Conservation (phyloP, 2,888 invertebrate genomes). For the Schizotus pectinicornis region DNA sequence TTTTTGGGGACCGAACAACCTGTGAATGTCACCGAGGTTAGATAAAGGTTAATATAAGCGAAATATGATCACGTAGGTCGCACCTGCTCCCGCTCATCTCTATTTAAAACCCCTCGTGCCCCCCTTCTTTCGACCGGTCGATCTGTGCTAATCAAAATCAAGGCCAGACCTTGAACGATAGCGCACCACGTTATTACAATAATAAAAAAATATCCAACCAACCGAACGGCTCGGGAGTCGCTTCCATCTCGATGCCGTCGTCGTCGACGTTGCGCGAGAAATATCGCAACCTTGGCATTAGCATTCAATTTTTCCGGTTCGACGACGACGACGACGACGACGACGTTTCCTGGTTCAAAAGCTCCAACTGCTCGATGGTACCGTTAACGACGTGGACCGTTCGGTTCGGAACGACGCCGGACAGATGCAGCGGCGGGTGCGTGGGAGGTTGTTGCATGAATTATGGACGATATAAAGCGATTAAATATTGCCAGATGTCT, state of each 20-base stretch:
- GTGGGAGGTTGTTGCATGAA: too few relatives aligned
- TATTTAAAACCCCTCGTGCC: slow-evolving; percentile 22
- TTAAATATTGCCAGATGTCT: too few relatives aligned
- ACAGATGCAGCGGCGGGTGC: too few relatives aligned
- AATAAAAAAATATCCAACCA: slow-evolving; percentile 10
- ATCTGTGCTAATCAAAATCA: slow-evolving; percentile 26
- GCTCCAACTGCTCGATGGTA: slow-evolving; percentile 1
- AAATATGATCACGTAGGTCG: slow-evolving; percentile 41
- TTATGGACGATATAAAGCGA: too few relatives aligned
- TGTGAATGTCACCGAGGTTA: slow-evolving; percentile 32
- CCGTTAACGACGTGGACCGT: slow-evolving; percentile 10
- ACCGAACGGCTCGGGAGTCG: slow-evolving; percentile 6
- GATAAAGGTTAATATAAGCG: slow-evolving; percentile 36
- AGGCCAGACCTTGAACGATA: slow-evolving; percentile 26
- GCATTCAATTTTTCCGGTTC: slow-evolving; percentile 33
- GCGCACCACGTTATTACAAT: slow-evolving; percentile 13
- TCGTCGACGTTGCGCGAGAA: slow-evolving; percentile 12
- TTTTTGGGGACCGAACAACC: background rate
- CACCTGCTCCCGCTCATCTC: slow-evolving; percentile 35
- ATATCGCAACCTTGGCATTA: slow-evolving; percentile 37
- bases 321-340: slow-evolving; percentile 7
- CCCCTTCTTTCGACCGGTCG: background rate
- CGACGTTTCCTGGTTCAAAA: slow-evolving; percentile 20
- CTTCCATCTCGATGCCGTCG: background rate
- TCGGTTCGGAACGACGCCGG: too few relatives aligned